Evolutionary conservation across 2,888 invertebrate species (phyloP).

Genomic region (Drosophila mulleri): DNA sequence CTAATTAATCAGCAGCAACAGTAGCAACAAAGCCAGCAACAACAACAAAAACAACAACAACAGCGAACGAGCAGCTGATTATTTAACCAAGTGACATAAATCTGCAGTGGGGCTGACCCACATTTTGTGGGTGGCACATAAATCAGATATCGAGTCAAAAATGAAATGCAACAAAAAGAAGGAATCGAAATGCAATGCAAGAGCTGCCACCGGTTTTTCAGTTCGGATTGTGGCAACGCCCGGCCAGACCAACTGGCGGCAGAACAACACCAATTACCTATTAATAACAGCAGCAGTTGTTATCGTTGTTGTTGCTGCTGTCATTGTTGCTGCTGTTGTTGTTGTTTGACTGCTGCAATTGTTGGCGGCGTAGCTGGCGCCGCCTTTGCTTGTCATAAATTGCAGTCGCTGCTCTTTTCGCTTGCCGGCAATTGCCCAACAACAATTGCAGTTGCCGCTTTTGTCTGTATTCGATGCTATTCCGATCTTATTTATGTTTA

Average conservation of each 20-base stretch:
- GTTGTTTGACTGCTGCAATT: slow-evolving; percentile 49
- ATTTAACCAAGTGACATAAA: slow-evolving; percentile 79
- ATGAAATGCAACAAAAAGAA: slow-evolving; percentile 39
- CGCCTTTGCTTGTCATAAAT: slow-evolving; percentile 69
- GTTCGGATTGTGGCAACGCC: slow-evolving; percentile 54
- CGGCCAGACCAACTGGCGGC: slow-evolving; percentile 51
- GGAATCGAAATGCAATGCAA: slow-evolving; percentile 64
- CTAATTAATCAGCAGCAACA: slow-evolving; percentile 60
- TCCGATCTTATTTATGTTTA: slow-evolving; percentile 23
- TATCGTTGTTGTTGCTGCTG: slow-evolving; percentile 23
- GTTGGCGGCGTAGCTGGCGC: slow-evolving; percentile 56
- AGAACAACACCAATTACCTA: slow-evolving; percentile 69
- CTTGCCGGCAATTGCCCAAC: slow-evolving; percentile 55
- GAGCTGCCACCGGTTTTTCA: slow-evolving; percentile 39
- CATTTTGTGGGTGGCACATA: slow-evolving; percentile 50
- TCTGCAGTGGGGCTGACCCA: slow-evolving; percentile 57
- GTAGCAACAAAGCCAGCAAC: slow-evolving; percentile 31
- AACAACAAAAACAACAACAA: neutral
- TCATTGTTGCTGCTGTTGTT: no score
- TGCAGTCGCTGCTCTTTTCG: slow-evolving; percentile 49
- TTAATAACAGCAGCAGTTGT: slow-evolving; percentile 50
- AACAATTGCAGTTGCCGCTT: slow-evolving; percentile 60
- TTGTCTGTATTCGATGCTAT: slow-evolving; percentile 44
- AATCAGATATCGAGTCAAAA: slow-evolving; percentile 47
- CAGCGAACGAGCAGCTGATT: slow-evolving; percentile 40